Percentiles rank a stretch among this genome's conserved stretches.
Conservation (phyloP, 2,888 invertebrate species). For the Cryptus armator region DNA sequence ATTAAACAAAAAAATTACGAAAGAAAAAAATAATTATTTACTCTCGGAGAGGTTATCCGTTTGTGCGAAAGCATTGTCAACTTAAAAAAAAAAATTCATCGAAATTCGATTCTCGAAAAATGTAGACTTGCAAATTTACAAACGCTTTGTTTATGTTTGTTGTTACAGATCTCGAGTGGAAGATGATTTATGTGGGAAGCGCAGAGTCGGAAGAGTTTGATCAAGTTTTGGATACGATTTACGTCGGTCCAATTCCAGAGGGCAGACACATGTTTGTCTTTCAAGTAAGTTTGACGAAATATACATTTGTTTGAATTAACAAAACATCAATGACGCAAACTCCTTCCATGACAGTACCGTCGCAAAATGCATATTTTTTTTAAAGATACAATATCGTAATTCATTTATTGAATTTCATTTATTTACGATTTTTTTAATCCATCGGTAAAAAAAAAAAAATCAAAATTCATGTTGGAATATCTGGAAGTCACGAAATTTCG, state of each 20-base stretch:
- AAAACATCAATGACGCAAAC: too few relatives aligned
- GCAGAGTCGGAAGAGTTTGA: constrained; percentile 99
- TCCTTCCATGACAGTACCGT: too few relatives aligned
- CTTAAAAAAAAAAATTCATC: background rate
- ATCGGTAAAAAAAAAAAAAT: too few relatives aligned
- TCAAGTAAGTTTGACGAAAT: constrained; percentile 87
- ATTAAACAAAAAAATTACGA: background rate
- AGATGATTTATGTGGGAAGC: constrained; percentile 99
- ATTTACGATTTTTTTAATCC: too few relatives aligned
- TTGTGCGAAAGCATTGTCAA: background rate
- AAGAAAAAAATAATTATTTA: background rate
- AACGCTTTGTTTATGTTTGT: background rate
- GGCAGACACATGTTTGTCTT: constrained; percentile 98
- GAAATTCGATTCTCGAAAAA: background rate
- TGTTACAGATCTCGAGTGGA: constrained; percentile 97
- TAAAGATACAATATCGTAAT: too few relatives aligned
- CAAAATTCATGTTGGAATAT: too few relatives aligned
- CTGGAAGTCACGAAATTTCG: background rate
- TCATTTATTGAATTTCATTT: too few relatives aligned
- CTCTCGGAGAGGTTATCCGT: background rate
- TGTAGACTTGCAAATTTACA: background rate
- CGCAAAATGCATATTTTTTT: too few relatives aligned
- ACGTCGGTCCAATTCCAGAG: constrained; percentile 99
- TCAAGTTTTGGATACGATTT: constrained; percentile 98
- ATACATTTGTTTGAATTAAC: background rate